These are phyloP conservation scores for Styela clava DNA, from an alignment of 23 tunicate genomes.

Conservation along the genomic window DNA sequence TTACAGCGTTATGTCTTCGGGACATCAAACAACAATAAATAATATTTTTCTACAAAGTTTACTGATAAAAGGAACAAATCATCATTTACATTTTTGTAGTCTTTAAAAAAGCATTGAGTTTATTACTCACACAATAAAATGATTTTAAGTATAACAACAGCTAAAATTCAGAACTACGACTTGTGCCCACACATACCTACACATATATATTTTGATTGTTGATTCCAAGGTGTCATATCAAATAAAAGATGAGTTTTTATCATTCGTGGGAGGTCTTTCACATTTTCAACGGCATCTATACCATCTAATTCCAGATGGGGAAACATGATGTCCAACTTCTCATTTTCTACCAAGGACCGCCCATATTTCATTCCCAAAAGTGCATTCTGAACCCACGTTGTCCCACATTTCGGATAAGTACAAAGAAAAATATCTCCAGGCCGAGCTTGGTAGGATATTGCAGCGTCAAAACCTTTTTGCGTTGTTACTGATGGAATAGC, in stretches of 20 bases:
- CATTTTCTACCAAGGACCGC: constrained; percentile 15
- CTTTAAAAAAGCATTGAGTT: too few species aligned
- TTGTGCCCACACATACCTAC: too few species aligned
- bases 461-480: constrained; percentile 13
- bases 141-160: too few species aligned
- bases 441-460: constrained; percentile 24
- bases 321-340: constrained; percentile 12
- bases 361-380: constrained; percentile 31
- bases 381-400: constrained; percentile 48
- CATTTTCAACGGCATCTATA: neutral
- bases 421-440: constrained; percentile 31
- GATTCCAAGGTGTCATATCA: neutral
- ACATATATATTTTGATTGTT: constrained; percentile 38
- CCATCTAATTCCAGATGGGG: constrained; percentile 48
- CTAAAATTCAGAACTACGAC: too few species aligned
- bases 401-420: constrained; percentile 52
- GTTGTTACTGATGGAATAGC: neutral
- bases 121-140: too few species aligned
- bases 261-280: constrained; percentile 25
- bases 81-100: too few species aligned
- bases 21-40: too few species aligned
- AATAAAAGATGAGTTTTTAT: constrained; percentile 43
- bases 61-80: too few species aligned
- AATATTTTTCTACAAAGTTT: too few species aligned
- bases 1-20: too few species aligned